Evolutionary conservation across 2,797 vertebrate genomes (phyloP).

Genomic region (Chaenodraco wilsoni): DNA sequence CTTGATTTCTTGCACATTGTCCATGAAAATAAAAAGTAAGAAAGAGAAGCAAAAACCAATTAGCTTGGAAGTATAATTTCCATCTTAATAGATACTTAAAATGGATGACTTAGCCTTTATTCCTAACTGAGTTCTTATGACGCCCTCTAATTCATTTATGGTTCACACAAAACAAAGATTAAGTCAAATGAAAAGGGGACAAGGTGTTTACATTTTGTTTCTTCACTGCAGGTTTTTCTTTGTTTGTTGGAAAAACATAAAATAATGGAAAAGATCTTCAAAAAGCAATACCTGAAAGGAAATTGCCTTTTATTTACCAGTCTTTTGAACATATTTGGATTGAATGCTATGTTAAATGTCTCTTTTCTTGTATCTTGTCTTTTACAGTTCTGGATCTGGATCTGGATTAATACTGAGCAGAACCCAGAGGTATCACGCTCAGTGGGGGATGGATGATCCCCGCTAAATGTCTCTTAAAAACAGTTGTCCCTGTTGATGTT

Average conservation of each 20-base stretch:
- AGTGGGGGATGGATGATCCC: too few relatives aligned
- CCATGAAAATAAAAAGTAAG: slow-evolving; percentile 54
- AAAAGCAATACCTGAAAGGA: slow-evolving; percentile 21
- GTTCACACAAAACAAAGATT: slow-evolving; percentile 22
- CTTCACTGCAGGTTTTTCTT: slow-evolving; percentile 31
- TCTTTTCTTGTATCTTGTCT: background rate
- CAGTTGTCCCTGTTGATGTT: background rate
- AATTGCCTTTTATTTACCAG: slow-evolving; percentile 8
- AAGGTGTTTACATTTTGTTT: slow-evolving; percentile 44
- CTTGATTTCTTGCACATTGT: slow-evolving; percentile 67
- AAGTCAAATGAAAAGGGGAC: slow-evolving; percentile 35
- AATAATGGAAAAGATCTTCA: slow-evolving; percentile 35
- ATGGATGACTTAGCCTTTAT: slow-evolving; percentile 60
- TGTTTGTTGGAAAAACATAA: slow-evolving; percentile 37
- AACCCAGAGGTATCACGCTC: too few relatives aligned
- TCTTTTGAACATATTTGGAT: background rate
- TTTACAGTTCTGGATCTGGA: background rate
- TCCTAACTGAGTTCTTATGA: slow-evolving; percentile 50
- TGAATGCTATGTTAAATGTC: slow-evolving; percentile 5
- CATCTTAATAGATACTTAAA: slow-evolving; percentile 69
- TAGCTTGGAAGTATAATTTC: slow-evolving; percentile 74
- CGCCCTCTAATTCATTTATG: slow-evolving; percentile 43
- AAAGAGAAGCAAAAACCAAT: slow-evolving; percentile 69
- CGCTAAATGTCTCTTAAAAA: too few relatives aligned
- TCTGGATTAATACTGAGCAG: too few relatives aligned